Base-by-base conservation (phyloP, 2,888 invertebrate genomes). In the Petrophora chlorosata region DNA sequence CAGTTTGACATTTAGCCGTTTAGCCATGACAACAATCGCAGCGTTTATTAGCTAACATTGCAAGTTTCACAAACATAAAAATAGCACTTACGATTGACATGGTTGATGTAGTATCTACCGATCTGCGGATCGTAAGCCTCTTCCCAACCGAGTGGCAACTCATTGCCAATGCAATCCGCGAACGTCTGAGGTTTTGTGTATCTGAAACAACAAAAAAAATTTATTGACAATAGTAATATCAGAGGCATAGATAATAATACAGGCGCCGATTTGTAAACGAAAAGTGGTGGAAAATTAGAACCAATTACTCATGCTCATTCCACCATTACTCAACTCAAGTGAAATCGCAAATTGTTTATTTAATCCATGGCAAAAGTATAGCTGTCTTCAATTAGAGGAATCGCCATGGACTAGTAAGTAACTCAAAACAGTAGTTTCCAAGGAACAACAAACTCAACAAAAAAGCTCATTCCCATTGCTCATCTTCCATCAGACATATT, bases 81-180 rank as follows among this genome's bases (percentile, higher is more conserved):
- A 46, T 55, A 48, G 47, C 74, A 95, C 96, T 95, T 91, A 97
- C 97, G 97, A 87, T 95, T 97, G 87, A 97, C 95, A 92, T 99
- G 99, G 91, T 99, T 97, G 90, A 98, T 98, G 91, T 97, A 99
- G 91, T 98, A 99, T 60, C 96, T 94, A 63, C 99, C 98, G 79
- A 98, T 96, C 85, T 97, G 96, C 63, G 95, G 95, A 88, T 99
- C 98, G 87, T 95, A 97, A 34, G 96, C 95, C 92, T 98, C 97
- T 88, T 99, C 98, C 99, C 99, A 99, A 61, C 99, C 99, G 74
- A 98, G 93, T 35, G 98, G 98, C 80, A 99, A 88, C 88, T 99
- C 98, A 92, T 98, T 98, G 76, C 98, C 98, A 79, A 98, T 96
- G 90, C 99, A 99, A 88, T 99, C 99, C 69, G 98, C 98, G 91